Evolutionary conservation across 2,888 invertebrate species (phyloP), one percentile per base, ranked within the genome.

Genomic region (Diarsia dahlii): DNA sequence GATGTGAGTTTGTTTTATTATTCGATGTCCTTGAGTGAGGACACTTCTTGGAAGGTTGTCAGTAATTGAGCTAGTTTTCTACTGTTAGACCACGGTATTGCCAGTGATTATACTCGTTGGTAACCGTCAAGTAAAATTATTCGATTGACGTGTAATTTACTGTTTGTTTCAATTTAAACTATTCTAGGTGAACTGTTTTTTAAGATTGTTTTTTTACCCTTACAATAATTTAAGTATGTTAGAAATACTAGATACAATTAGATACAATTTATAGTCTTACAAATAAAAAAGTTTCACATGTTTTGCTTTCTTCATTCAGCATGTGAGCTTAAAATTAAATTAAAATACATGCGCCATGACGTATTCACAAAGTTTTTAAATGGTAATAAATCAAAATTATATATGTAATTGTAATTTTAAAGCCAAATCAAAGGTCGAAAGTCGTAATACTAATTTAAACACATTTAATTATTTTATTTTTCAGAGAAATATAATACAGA

Each of bases 31-130:
- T 77, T 71, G 62, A 54, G 66, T 62, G 70, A 46, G 71, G 67
- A 62, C 12, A 71, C 52, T 87, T 87, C 86, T 78, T 56, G 73
- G 80, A 87, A 82, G 54, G 34, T 60, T 67, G 39, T 52, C 46
- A 63, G 77, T 78, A 79, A 79, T 77, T 77, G 63, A 71, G 52
- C 62, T 80, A 72, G 76, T 73, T 75, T 78, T 60, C 76, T 81
- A 79, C 73, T 54, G 63, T 70, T 78, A 64, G 50, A 56, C 62
- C 56, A 60, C 13, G 45, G 34, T 72, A 63, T 71, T 86, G 71
- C n/a, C 48, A 67, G 48, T 71, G 71, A 82, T 82, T 77, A 76
- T n/a, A 20, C 46, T 74, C 13, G 45, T 72, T 65, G 48, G 66
- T 23, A 34, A 39, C 75, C 34, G 60, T 46, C n/a, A 72, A 12